A percentile compares a stretch with the other conserved stretches of the same genome.
phyloP scores from a whole-genome alignment of 2,797 vertebrate genomes.

The Cynopterus sphinx region DNA sequence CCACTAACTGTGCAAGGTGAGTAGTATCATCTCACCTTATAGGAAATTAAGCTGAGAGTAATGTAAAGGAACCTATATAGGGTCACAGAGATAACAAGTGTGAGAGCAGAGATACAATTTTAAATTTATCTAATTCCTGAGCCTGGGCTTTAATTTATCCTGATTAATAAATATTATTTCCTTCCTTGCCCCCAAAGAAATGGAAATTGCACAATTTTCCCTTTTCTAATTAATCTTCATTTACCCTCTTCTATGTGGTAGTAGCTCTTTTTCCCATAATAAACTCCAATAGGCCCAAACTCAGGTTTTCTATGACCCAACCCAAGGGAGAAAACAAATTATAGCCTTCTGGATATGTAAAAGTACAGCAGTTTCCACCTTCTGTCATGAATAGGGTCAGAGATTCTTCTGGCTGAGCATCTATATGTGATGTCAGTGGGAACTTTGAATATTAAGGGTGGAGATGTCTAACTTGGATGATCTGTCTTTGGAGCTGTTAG shows the following conservation, averaged over 20 bases:
- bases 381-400: not conserved
- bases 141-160: not conserved
- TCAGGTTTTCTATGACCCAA: not conserved
- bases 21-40: not conserved
- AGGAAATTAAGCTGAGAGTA: not conserved
- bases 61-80: not conserved
- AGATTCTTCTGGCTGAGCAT: conserved; percentile 12
- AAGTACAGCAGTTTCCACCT: not conserved
- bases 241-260: not conserved
- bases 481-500: conserved; percentile 16
- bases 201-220: not conserved
- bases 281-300: not conserved
- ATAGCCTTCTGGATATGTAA: not conserved
- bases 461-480: conserved; percentile 53
- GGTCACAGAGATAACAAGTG: not conserved
- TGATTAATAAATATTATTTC: conserved; percentile 2
- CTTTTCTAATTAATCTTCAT: not conserved
- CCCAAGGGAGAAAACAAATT: not conserved
- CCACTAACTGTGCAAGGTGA: not conserved
- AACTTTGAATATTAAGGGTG: conserved; percentile 65
- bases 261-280: not conserved
- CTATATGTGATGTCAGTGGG: conserved; percentile 61
- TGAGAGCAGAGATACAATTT: not conserved
- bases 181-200: not conserved
- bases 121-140: not conserved